phyloP scores from a whole-genome alignment of 2,113 vertebrate species.

The Oenanthe oenanthe region DNA sequence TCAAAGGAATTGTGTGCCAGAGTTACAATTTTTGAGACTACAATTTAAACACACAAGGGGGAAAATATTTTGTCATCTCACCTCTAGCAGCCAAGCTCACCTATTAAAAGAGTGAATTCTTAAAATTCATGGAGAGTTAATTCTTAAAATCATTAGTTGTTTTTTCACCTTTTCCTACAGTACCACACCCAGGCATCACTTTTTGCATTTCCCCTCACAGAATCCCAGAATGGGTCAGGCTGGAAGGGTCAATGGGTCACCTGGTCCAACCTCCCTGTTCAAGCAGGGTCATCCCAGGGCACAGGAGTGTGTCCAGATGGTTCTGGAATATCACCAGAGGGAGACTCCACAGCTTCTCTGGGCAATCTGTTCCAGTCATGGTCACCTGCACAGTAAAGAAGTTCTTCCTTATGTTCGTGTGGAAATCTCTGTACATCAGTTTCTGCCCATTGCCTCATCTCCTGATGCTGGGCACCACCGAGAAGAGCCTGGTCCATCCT shows the following conservation, averaged over 20 bases:
- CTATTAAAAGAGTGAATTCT: neutral
- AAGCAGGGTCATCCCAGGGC: neutral
- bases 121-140: neutral
- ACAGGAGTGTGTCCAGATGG: neutral
- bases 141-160: neutral
- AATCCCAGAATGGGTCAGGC: neutral
- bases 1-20: neutral
- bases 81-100: neutral
- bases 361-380: neutral
- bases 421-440: neutral
- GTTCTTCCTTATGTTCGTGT: neutral
- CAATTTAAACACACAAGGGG: neutral
- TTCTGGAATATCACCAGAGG: neutral
- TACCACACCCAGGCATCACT: neutral
- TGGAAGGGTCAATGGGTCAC: neutral
- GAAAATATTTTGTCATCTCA: no score
- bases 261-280: neutral
- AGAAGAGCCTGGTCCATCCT: neutral
- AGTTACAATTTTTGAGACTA: neutral
- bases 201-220: neutral
- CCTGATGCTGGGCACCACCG: fast-evolving
- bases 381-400: neutral
- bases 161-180: neutral
- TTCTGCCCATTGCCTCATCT: neutral
- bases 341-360: neutral